Conservation (phyloP, 1,140 invertebrate species). For the Diabrotica undecimpunctata region DNA sequence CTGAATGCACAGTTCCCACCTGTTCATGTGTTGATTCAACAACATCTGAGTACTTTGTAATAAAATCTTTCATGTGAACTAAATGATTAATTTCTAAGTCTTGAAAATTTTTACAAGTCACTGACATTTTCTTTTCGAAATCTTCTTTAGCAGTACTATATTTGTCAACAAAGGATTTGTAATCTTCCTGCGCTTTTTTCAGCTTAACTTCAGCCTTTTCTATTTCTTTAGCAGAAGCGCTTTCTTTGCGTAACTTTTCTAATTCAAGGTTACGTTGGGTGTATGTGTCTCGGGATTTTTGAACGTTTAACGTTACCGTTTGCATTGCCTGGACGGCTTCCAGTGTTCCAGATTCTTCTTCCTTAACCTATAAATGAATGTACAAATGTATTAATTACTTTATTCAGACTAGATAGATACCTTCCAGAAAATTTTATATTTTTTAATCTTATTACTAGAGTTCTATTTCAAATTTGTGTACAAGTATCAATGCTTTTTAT, state of each 20-base stretch:
- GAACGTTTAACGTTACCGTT: slow-evolving; percentile 76
- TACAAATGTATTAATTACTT: neutral
- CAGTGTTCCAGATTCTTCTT: slow-evolving; percentile 85
- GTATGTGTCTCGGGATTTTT: slow-evolving; percentile 89
- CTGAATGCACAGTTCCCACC: slow-evolving; percentile 84
- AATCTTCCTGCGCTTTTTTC: slow-evolving; percentile 92
- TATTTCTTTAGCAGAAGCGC: slow-evolving; percentile 82
- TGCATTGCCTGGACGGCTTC: slow-evolving; percentile 88
- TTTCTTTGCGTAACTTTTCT: slow-evolving; percentile 86
- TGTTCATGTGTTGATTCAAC: slow-evolving; percentile 85
- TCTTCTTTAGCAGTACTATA: slow-evolving; percentile 84
- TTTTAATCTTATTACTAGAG: too few species aligned
- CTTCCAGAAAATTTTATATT: too few species aligned
- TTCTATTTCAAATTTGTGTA: too few species aligned
- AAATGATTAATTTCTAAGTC: slow-evolving; percentile 89
- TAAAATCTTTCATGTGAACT: slow-evolving; percentile 93
- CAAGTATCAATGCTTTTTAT: too few species aligned
- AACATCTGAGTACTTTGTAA: slow-evolving; percentile 83
- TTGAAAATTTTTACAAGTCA: slow-evolving; percentile 92
- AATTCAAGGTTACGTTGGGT: slow-evolving; percentile 77
- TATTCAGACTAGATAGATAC: too few species aligned
- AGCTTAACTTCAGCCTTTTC: slow-evolving; percentile 91
- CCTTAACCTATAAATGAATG: slow-evolving; percentile 67
- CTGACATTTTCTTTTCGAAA: slow-evolving; percentile 92
- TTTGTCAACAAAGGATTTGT: slow-evolving; percentile 83